Percentiles rank a stretch among this genome's conserved stretches.
These are phyloP conservation scores for Clepsis dumicolana DNA, from an alignment of 2,888 invertebrate species.

Conservation along the genomic window DNA sequence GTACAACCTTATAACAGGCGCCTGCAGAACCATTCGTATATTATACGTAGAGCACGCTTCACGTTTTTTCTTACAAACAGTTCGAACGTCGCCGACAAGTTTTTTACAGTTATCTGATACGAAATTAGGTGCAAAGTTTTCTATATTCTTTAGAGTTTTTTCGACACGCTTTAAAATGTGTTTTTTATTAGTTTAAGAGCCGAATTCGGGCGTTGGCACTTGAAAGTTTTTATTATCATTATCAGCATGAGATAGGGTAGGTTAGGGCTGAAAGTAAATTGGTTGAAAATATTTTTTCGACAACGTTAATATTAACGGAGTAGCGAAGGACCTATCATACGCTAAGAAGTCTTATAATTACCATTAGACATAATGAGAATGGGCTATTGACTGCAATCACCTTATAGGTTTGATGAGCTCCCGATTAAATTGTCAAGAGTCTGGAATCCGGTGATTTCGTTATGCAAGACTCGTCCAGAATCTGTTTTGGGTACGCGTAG, in stretches of 20 bases:
- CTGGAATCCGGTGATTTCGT: too few relatives aligned
- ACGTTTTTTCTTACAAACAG: conserved; percentile 37
- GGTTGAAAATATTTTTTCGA: background rate
- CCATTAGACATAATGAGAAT: too few relatives aligned
- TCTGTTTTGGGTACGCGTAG: too few relatives aligned
- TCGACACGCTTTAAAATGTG: conserved; percentile 55
- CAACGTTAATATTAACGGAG: too few relatives aligned
- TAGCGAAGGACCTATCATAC: too few relatives aligned
- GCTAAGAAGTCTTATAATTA: too few relatives aligned
- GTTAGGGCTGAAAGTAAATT: background rate
- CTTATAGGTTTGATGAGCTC: too few relatives aligned
- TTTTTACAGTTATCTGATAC: conserved; percentile 75
- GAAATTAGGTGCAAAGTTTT: conserved; percentile 73
- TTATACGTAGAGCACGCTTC: conserved; percentile 7
- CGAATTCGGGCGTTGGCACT: conserved; percentile 17
- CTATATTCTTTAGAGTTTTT: conserved; percentile 61
- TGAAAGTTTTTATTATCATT: conserved; percentile 1
- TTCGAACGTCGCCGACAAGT: conserved; percentile 56
- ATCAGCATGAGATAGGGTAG: background rate
- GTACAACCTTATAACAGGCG: background rate
- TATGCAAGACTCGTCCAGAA: too few relatives aligned
- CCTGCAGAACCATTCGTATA: conserved; percentile 22
- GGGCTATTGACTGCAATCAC: too few relatives aligned
- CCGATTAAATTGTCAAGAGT: too few relatives aligned
- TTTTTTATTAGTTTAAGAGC: conserved; percentile 46